Evolutionary conservation across 1,140 invertebrate genomes (phyloP).

Genomic region (Trachelipus rathkii): DNA sequence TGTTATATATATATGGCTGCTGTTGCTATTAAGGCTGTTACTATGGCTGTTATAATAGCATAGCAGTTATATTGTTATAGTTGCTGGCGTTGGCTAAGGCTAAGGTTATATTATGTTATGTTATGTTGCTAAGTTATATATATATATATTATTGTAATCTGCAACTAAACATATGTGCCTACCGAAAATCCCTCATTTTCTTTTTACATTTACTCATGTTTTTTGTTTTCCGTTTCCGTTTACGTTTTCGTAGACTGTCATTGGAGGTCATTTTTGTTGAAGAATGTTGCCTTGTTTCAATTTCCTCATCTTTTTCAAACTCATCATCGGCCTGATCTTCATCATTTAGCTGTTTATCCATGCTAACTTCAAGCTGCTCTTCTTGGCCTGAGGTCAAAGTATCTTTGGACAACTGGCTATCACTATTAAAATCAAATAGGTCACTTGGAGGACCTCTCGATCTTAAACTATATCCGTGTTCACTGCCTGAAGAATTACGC

Average conservation of each 20-base stretch:
- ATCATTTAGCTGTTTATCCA: slow-evolving; percentile 27
- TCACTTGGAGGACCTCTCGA: slow-evolving; percentile 38
- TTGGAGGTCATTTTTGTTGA: not conserved
- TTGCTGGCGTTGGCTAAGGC: too few species aligned
- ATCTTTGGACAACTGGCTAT: not conserved
- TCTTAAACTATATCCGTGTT: slow-evolving; percentile 44
- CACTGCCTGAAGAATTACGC: slow-evolving; percentile 30
- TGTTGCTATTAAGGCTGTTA: too few species aligned
- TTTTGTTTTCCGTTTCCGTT: slow-evolving; percentile 30
- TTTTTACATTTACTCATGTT: slow-evolving; percentile 35
- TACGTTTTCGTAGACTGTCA: slow-evolving; percentile 36
- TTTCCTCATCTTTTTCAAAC: slow-evolving; percentile 33
- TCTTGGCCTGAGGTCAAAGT: slow-evolving; percentile 9
- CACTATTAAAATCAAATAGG: slow-evolving; percentile 11
- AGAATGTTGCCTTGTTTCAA: not conserved
- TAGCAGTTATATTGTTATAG: too few species aligned
- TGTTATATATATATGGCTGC: too few species aligned
- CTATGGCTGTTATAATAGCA: too few species aligned
- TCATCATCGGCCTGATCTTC: slow-evolving; percentile 39
- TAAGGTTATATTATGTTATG: too few species aligned
- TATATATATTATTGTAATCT: too few species aligned
- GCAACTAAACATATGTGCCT: too few species aligned
- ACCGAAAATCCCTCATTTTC: too few species aligned
- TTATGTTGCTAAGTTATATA: too few species aligned
- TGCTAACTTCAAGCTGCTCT: slow-evolving; percentile 11